Evolutionary conservation across 2,888 invertebrate genomes (phyloP).

Genomic region (Cepaea hortensis): DNA sequence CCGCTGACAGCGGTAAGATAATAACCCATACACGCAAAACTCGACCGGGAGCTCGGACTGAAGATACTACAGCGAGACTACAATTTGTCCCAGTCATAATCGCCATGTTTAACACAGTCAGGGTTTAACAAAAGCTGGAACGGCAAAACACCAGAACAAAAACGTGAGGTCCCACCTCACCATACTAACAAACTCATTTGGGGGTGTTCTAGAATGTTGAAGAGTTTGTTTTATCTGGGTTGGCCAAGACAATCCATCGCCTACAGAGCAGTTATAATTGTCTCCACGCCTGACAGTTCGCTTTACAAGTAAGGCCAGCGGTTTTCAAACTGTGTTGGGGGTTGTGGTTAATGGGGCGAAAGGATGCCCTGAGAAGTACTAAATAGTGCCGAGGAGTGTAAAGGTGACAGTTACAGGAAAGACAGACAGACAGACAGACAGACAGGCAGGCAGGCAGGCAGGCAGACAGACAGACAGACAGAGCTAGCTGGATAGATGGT

Average conservation of each 20-base stretch:
- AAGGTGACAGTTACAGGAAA: too few species aligned
- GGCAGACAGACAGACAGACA: too few species aligned
- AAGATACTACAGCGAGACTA: neutral
- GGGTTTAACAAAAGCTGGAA: neutral
- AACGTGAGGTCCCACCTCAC: neutral
- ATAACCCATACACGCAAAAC: constrained; percentile 12
- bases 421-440: too few species aligned
- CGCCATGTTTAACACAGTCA: constrained; percentile 5
- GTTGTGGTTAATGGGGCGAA: too few species aligned
- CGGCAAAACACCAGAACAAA: constrained; percentile 2
- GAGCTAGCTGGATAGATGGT: too few species aligned
- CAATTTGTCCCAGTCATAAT: constrained; percentile 10
- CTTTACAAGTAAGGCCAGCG: too few species aligned
- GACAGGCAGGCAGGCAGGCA: too few species aligned
- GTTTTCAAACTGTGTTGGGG: too few species aligned
- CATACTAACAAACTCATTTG: constrained; percentile 31
- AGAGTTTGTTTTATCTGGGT: constrained; percentile 36
- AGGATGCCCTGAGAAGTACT: too few species aligned
- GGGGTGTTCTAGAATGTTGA: neutral
- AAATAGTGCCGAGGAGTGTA: too few species aligned
- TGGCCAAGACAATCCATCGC: constrained; percentile 14
- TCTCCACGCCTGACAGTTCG: constrained; percentile 23
- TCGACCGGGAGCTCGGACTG: neutral
- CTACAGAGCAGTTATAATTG: constrained; percentile 40
- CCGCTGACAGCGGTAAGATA: constrained; percentile 3